Percentiles rank a stretch among this genome's conserved stretches.
Evolutionary conservation across 1,140 invertebrate species (phyloP).

Genomic region (Tetraneura akinire): DNA sequence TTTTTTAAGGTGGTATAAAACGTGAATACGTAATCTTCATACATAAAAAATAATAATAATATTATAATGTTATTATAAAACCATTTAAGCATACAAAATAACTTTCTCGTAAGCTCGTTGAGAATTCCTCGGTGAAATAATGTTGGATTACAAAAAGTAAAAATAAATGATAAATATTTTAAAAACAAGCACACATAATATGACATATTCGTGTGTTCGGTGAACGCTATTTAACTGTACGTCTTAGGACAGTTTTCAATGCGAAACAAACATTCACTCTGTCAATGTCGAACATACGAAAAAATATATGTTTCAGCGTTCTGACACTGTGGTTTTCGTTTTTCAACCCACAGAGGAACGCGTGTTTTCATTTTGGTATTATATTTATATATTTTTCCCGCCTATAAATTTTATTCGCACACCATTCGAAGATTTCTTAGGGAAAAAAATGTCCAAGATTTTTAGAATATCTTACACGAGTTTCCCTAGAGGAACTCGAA

Average conservation of each 20-base stretch:
- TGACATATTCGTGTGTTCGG: background rate
- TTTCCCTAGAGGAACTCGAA: too few relatives aligned
- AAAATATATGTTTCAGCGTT: slow-evolving; percentile 39
- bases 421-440: background rate
- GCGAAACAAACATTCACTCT: slow-evolving; percentile 19
- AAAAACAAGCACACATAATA: background rate
- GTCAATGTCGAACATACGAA: slow-evolving; percentile 55
- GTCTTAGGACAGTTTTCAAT: background rate
- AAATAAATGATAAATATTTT: background rate
- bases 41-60: background rate
- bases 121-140: background rate
- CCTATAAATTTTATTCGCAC: too few relatives aligned
- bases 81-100: slow-evolving; percentile 4
- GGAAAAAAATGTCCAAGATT: too few relatives aligned
- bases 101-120: background rate
- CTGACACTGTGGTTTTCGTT: background rate
- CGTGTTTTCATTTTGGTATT: background rate
- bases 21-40: too few relatives aligned
- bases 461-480: too few relatives aligned
- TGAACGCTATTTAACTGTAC: background rate
- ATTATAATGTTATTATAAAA: background rate
- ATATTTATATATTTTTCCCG: too few relatives aligned
- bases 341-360: background rate
- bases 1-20: too few relatives aligned
- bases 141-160: too few relatives aligned